Conservation (phyloP, 1,140 invertebrate genomes). For the Zelostemma sp. region DNA sequence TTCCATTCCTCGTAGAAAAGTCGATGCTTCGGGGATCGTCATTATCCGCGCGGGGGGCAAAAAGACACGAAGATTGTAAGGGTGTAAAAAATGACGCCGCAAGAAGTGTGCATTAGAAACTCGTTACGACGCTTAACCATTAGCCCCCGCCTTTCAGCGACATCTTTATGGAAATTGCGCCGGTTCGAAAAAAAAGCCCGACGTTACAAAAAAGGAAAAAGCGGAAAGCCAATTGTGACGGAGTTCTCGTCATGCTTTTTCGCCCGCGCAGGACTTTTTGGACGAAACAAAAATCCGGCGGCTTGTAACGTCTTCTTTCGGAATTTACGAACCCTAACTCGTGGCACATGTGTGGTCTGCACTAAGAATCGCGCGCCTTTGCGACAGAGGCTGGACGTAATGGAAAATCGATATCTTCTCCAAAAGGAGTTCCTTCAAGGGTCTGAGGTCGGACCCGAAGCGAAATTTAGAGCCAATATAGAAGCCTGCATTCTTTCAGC, state of each 20-base stretch:
- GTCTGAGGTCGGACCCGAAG: conserved; percentile 16
- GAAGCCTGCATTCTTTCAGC: conserved; percentile 19
- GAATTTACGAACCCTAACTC: conserved; percentile 44
- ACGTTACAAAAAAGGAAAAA: neutral
- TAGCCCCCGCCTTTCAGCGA: conserved; percentile 16
- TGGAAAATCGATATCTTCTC: conserved; percentile 47
- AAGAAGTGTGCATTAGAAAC: conserved; percentile 45
- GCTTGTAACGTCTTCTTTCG: conserved; percentile 34
- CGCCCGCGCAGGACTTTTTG: neutral
- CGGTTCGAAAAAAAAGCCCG: conserved; percentile 11
- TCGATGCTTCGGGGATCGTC: neutral
- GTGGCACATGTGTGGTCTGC: conserved; percentile 42
- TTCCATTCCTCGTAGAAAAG: neutral
- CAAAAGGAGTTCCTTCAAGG: conserved; percentile 35
- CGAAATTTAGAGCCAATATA: conserved; percentile 41
- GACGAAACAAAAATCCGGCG: neutral
- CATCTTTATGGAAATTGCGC: conserved; percentile 33
- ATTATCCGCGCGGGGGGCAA: neutral
- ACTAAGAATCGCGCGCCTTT: conserved; percentile 39
- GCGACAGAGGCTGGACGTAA: conserved; percentile 47
- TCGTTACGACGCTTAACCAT: conserved; percentile 43
- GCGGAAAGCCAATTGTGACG: neutral
- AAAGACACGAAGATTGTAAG: conserved; percentile 18
- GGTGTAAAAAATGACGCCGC: conserved; percentile 22
- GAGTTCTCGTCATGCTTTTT: neutral